Base-by-base conservation (phyloP, 37 sponge, comb jelly and placozoan genomes). In the Spongilla lacustris region DNA sequence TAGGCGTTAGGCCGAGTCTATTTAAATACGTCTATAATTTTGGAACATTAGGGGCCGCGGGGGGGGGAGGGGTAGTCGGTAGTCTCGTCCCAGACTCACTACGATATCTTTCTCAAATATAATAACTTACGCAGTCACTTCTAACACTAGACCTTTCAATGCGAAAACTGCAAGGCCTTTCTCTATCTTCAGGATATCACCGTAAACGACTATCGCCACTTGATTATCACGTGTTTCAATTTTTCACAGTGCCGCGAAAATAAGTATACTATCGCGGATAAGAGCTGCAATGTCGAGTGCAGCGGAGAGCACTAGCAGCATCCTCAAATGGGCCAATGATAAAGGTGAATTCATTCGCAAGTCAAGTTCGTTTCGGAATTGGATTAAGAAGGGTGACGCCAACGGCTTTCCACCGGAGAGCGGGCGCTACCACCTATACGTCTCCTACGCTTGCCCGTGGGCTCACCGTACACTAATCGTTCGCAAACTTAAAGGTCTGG, bases 371-470 rank as follows among this genome's bases (percentile, higher is more conserved):
- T 97, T 97, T 79, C 79, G 94, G 21, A 86, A 91, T 31, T 84
- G 77, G 75, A 68, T 97, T 23, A 84, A 81, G 32, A 67, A 58
- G 30, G 94, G 91, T 49, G 87, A 88, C 0, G 77, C 80, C 72
- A 80, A 72, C 67, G 85, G 79, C 4, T 96, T 91, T 70, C 88
- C 85, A 26, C 88, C 98, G 27, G 96, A 95, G 76, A 66, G 25
- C 25, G 85, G 78, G 0, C 96, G 98, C 23, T 97, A 97, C 83
- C 98, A 97, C 58, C 83, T 97, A 36, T 97, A 95, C 77, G 92
- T 97, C 1, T 93, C 98, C 50, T 83, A 84, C 24, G 96, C 94
- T 22, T 97, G 98, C 81, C 98, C 98, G 24, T 97, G 89, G 89
- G 98, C 98, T 9, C 96, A 97, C 66, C 76, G 98, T 17, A 88